Evolutionary conservation across 2,113 vertebrate genomes (phyloP), one percentile per base, ranked within the genome.

Genomic region (Takifugu flavidus): DNA sequence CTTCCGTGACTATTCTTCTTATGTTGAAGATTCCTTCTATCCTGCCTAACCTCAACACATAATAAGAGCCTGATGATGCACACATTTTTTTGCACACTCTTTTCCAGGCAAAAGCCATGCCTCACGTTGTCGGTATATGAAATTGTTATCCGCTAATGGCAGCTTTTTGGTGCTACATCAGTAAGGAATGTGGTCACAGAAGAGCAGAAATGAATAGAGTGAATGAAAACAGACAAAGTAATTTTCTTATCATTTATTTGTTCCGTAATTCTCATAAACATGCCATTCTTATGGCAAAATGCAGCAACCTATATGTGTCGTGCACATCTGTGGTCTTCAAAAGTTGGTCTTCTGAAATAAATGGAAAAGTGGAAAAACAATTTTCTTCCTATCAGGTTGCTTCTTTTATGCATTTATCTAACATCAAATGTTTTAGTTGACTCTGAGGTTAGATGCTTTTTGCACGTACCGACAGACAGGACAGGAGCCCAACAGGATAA

Each of bases 401-500:
- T 62, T 65, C 13, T 71, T 80, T 53, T 49, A 63, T 65, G 5
- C 31, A 34, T 34, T 77, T 79, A 65, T 75, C 73, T 77, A 64
- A 56, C 34, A 57, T 65, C 75, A 45, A 70, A 67, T 77, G 77
- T 84, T 84, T 78, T 70, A 52, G 65, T 66, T 72, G 63, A 14
- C 65, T 73, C 63, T 77, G 66, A 82, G 80, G 84, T 74, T 78
- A 82, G 83, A 82, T 77, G 44, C 78, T 86, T 76, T 74, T 74
- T 75, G 20, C 20, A 20, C 20, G 72, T 78, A 53, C 71, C 78
- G 80, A 73, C 82, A 86, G 84, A 82, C 57, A 54, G 79, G 80
- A 80, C 81, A 76, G 78, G 78, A 73, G 83, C 82, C 80, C 78
- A 74, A 83, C 78, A 65, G 85, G 85, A 87, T 87, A 85, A 86